These are phyloP conservation scores for Agriotes lineatus DNA, from an alignment of 2,888 invertebrate genomes.

Conservation along the genomic window DNA sequence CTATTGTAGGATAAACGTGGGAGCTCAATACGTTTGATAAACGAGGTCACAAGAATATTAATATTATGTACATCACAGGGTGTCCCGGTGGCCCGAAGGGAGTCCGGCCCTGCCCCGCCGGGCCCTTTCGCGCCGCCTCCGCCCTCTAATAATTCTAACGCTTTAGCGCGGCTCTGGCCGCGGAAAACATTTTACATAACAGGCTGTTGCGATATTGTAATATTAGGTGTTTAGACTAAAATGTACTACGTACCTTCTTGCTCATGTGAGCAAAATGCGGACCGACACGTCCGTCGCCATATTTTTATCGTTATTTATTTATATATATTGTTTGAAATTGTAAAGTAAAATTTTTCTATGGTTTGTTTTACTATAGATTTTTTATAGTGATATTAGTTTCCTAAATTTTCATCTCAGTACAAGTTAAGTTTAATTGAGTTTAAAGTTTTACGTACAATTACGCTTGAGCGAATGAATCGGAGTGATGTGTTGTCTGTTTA, in stretches of 20 bases:
- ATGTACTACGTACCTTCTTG: slow-evolving; percentile 58
- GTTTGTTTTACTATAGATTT: slow-evolving; percentile 48
- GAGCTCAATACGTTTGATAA: slow-evolving; percentile 48
- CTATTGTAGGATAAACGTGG: slow-evolving; percentile 59
- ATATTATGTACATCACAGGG: slow-evolving; percentile 45
- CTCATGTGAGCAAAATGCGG: slow-evolving; percentile 50
- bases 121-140: slow-evolving; percentile 41
- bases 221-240: slow-evolving; percentile 62
- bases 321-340: slow-evolving; percentile 39
- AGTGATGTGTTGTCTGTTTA: slow-evolving; percentile 52
- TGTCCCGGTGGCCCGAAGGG: slow-evolving; percentile 34
- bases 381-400: slow-evolving; percentile 61
- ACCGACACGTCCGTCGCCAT: slow-evolving; percentile 49
- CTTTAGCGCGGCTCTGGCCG: slow-evolving; percentile 64
- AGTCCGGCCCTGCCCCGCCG: slow-evolving; percentile 51
- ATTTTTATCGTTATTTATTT: slow-evolving; percentile 48
- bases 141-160: slow-evolving; percentile 66
- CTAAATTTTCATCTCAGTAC: slow-evolving; percentile 53
- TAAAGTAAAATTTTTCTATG: slow-evolving; percentile 44
- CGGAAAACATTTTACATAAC: slow-evolving; percentile 64
- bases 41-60: slow-evolving; percentile 42
- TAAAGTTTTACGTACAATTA: slow-evolving; percentile 48
- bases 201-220: slow-evolving; percentile 67
- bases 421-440: slow-evolving; percentile 49
- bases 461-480: slow-evolving; percentile 52